Percentiles rank a stretch among this genome's conserved stretches.
These are phyloP conservation scores for Reticulitermes lucifugus DNA, from an alignment of 2,888 invertebrate species.

Conservation along the genomic window DNA sequence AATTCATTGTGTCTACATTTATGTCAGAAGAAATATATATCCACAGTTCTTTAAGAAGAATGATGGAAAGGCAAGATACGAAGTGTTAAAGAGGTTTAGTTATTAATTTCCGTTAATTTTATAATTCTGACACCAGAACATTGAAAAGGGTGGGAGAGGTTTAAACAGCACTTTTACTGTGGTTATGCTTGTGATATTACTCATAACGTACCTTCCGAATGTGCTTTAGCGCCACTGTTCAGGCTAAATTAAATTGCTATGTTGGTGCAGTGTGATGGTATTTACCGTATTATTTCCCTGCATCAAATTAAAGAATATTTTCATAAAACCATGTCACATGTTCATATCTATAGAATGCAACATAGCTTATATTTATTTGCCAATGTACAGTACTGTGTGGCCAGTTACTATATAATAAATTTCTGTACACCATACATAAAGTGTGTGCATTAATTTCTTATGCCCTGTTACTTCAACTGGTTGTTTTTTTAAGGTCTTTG, in stretches of 20 bases:
- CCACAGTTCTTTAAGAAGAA: no score
- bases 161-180: not conserved
- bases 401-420: constrained; percentile 30
- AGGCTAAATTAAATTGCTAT: not conserved
- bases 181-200: not conserved
- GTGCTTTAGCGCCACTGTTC: not conserved
- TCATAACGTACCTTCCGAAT: not conserved
- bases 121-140: no score
- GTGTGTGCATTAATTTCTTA: not conserved
- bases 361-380: constrained; percentile 18
- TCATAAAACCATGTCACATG: constrained; percentile 31
- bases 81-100: no score
- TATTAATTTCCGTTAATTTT: no score
- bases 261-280: not conserved
- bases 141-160: no score
- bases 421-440: not conserved
- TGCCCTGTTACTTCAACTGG: no score
- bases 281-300: not conserved
- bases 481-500: no score
- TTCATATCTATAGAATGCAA: constrained; percentile 1
- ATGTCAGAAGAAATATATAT: no score
- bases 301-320: not conserved
- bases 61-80: no score
- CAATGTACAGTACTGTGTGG: constrained; percentile 27
- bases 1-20: no score